Base-by-base conservation (phyloP, 1,140 invertebrate genomes). In the Macrobrachium nipponense region DNA sequence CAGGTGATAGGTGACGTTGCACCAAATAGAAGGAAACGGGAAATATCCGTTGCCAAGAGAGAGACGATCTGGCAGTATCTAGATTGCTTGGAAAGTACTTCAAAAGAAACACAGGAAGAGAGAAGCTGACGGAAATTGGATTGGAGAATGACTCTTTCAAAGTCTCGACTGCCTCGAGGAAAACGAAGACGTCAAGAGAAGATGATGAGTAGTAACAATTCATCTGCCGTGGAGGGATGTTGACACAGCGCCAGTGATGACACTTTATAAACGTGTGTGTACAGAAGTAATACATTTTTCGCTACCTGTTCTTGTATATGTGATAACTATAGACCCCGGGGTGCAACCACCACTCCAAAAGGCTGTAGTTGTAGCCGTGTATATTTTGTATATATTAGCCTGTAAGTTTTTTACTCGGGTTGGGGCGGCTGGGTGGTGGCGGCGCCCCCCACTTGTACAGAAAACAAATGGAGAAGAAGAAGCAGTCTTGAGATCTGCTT, bases 301-400 rank as follows among this genome's bases (percentile, higher is more conserved):
- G 80, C 51, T 82, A 80, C 78, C 80, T 82, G 80, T 75, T 82
- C 59, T 82, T 82, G 70, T 82, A 73, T 62, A 82, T 75, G 80
- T 82, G 80, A 82, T 82, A 82, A 82, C 70, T 75, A 64, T 68
- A 82, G 80, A 82, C 80, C 18, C 18, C 18, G 12, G 59, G 64
- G 72, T 60, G 66, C 76, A 14, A 18, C 58, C n/a, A 18, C 61
- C 80, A 76, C 36, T 23, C 20, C 36, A 43, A 17, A 43, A 27
- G 58, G 36, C 59, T 79, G 78, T 73, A 61, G 51, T 75, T 80
- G 23, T 44, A 80, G 60, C 58, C 27, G 43, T 86, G 84, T 86
- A 86, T 86, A 86, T 86, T 86, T 80, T 86, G 84, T 86, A 86
- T 62, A 86, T 86, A 86, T 72, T 86, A 80, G 18, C 23, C 44